Base-by-base conservation (phyloP, 1,140 invertebrate species). In the Camponotus pennsylvanicus region DNA sequence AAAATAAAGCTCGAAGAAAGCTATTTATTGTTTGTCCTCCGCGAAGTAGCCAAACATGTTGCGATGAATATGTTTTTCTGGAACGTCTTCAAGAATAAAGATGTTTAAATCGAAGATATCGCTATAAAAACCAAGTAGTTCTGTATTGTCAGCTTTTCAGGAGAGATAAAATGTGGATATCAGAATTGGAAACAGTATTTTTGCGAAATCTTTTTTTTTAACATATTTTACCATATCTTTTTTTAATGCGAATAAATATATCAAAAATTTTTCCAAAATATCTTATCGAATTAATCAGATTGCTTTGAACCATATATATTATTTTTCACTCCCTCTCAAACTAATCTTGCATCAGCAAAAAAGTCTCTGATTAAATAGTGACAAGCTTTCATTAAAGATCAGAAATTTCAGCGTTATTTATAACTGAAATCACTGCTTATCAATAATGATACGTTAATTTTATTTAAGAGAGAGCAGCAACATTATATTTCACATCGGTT, bases 1-100 rank as follows among this genome's bases (percentile, higher is more conserved):
- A 64, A 70, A 55, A 82, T 64, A 49, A 79, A 75, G 80, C 83
- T 87, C 78, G 85, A 90, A 85, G 86, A 79, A 73, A 52, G 40
- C 89, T 76, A 85, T 90, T 86, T 86, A 85, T 91, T 88, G 87
- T 76, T 89, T 89, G 89, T 90, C 89, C 40, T 66, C 69, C 59
- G 85, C 85, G 70, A 89, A 89, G 86, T 86, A 86, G 88, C 88
- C 85, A 87, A 90, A 86, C 83, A 90, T 90, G 70, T 87, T 85
- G 84, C 84, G 85, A 73, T 13, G 69, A 75, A 52, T 15, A 52
- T 15, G 37, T 83, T 83, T 73, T 75, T 83, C 69, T 45, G 13
- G 3, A 37, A 61, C 13, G 21, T 83, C 27, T 21, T 75, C 55
- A 69, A 61, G 40, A 83, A 75, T 13, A 52, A 18, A 52, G 27